Base-by-base conservation (phyloP, 2,113 vertebrate genomes). In the Pogonocichla stellata region DNA sequence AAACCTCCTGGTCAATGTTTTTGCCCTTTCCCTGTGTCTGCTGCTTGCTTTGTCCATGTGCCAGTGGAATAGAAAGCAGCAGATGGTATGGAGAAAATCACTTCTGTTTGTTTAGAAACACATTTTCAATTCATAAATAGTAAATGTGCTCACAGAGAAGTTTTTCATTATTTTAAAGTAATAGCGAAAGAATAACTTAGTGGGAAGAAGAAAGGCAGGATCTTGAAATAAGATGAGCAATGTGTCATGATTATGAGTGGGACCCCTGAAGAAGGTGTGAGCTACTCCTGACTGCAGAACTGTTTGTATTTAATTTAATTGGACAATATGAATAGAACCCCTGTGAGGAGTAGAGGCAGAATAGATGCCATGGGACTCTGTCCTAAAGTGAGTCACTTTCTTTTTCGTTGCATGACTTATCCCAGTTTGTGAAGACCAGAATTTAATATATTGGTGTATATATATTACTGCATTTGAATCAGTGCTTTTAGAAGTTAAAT, bases 91-190 rank as follows among this genome's bases (percentile, higher is more conserved):
- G 10, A 71, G 74, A 93, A 92, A 92, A 92, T 80, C 16, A 61
- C 10, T 84, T 77, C 79, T 70, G 42, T 87, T 95, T 94, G 94
- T 97, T 97, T 95, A 92, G 90, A 94, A 94, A 95, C 89, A 96
- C 26, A 50, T 82, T 77, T 95, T 92, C 50, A 53, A 56, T 90
- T 87, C 42, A 48, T 62, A 97, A 95, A 87, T 53, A 91, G 58
- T 81, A 77, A 92, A 92, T 82, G 43, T 80, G 61, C 43, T 95
- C 70, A 25, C 31, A 69, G 28, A 18, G 57, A 72, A 90, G 51
- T 57, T 86, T 89, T 92, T 38, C 19, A 61, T 73, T 0, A 0
- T 82, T 86, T 79, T 65, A 42, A 89, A 93, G 43, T 56, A 48
- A 60, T 11, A 73, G 14, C 40, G 48, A 47, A 79, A 85, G 73